phyloP scores from a whole-genome alignment of 2,888 invertebrate species.

The Drosophila mettleri region DNA sequence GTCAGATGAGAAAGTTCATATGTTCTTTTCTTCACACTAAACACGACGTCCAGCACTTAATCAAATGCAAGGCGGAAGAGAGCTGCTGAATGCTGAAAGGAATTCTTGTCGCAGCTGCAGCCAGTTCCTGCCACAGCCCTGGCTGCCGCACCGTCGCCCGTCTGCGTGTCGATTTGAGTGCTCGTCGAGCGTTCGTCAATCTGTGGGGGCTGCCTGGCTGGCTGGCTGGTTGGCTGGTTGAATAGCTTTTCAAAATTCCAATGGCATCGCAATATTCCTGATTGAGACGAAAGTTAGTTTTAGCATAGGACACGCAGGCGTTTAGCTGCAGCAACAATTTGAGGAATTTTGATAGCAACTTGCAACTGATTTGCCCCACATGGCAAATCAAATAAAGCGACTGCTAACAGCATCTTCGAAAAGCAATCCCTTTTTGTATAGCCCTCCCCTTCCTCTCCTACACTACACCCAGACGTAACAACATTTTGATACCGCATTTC shows the following conservation, averaged over 20 bases:
- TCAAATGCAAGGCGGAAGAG: conserved; percentile 61
- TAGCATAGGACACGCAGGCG: conserved; percentile 32
- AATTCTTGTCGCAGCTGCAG: conserved; percentile 25
- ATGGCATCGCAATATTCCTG: conserved; percentile 63
- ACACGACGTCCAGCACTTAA: conserved; percentile 72
- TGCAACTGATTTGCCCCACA: conserved; percentile 61
- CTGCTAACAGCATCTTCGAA: conserved; percentile 5
- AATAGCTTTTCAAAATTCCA: conserved; percentile 36
- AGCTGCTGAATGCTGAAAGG: conserved; percentile 2
- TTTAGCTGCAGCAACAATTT: conserved; percentile 40
- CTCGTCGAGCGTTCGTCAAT: conserved; percentile 43
- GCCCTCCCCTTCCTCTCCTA: too few relatives aligned
- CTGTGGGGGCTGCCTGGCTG: conserved; percentile 16
- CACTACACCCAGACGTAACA: neutral
- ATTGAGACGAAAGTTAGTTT: conserved; percentile 67
- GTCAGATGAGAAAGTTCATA: conserved; percentile 75
- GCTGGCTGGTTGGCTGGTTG: neutral
- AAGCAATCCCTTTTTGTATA: neutral
- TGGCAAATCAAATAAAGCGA: conserved; percentile 58
- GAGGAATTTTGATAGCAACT: conserved; percentile 19
- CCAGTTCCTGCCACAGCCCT: conserved; percentile 6
- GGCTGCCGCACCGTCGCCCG: neutral
- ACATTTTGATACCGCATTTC: conserved; percentile 4
- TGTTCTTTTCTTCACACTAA: conserved; percentile 61
- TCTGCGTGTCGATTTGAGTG: conserved; percentile 4